Percentiles rank a stretch among this genome's conserved stretches.
Evolutionary conservation across 2,888 invertebrate species (phyloP).

Genomic region (Scrobipalpa atriplicella): DNA sequence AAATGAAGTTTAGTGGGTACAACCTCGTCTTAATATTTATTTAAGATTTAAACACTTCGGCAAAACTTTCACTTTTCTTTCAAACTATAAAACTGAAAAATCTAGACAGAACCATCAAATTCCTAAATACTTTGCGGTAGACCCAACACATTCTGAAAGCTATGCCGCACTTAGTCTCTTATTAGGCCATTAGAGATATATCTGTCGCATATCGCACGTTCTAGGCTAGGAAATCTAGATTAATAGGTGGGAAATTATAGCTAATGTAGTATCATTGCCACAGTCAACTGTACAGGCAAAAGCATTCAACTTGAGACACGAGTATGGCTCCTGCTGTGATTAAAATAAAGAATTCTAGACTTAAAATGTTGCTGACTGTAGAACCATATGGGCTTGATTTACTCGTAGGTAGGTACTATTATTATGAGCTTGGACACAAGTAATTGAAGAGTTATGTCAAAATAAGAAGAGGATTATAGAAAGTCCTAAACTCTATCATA

Average conservation of each 20-base stretch:
- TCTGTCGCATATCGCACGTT: slow-evolving; percentile 27
- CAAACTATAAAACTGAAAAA: neutral
- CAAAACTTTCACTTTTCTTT: neutral
- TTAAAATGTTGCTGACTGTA: neutral
- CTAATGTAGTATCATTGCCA: slow-evolving; percentile 20
- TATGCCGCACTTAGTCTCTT: neutral
- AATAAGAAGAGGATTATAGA: no score
- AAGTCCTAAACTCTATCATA: no score
- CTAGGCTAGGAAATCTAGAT: slow-evolving; percentile 32
- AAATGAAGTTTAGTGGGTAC: no score
- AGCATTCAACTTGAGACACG: neutral
- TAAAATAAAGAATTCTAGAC: neutral
- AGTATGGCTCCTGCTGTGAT: no score
- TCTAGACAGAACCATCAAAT: neutral
- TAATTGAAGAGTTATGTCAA: neutral
- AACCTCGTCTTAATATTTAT: no score
- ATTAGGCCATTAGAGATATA: slow-evolving; percentile 21
- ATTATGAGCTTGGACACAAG: neutral
- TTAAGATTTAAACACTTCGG: neutral
- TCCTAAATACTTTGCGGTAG: neutral
- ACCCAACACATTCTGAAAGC: slow-evolving; percentile 6
- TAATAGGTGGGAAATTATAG: slow-evolving; percentile 25
- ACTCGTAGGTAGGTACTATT: no score
- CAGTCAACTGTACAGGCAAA: neutral
- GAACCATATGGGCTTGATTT: neutral